Evolutionary conservation across 2,888 invertebrate genomes (phyloP).

Genomic region (Dynastes hyllus): DNA sequence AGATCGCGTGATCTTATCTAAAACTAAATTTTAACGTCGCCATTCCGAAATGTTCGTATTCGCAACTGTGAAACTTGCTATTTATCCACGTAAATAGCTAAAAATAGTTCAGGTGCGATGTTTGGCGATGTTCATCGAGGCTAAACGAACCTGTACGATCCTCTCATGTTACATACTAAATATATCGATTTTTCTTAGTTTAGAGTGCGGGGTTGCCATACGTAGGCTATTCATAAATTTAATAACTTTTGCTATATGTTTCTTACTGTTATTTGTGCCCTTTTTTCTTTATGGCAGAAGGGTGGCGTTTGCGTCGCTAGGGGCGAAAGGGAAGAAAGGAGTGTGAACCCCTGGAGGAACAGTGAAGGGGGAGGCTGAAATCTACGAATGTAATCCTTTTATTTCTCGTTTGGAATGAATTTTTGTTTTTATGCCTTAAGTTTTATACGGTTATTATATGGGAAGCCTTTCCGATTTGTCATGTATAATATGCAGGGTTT

Average conservation of each 20-base stretch:
- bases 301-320: constrained; percentile 9
- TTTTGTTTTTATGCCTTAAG: constrained; percentile 14
- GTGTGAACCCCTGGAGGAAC: background rate
- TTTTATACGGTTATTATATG: constrained; percentile 19
- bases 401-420: constrained; percentile 19
- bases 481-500: background rate
- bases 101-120: constrained; percentile 30
- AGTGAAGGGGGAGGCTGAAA: background rate
- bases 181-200: constrained; percentile 49
- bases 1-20: constrained; percentile 9
- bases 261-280: constrained; percentile 40
- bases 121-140: background rate
- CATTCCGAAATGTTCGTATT: background rate
- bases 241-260: constrained; percentile 49
- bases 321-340: background rate
- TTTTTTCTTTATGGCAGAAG: constrained; percentile 38
- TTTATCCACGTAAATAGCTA: background rate
- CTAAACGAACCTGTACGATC: constrained; percentile 1
- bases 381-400: constrained; percentile 30
- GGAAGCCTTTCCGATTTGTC: constrained; percentile 4
- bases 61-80: background rate
- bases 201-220: constrained; percentile 41
- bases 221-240: constrained; percentile 47
- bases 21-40: constrained; percentile 19
- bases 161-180: constrained; percentile 38